Percentiles rank a stretch among this genome's conserved stretches.
Evolutionary conservation across 2,797 vertebrate genomes (phyloP).

Genomic region (Zenarchopterus dispar): DNA sequence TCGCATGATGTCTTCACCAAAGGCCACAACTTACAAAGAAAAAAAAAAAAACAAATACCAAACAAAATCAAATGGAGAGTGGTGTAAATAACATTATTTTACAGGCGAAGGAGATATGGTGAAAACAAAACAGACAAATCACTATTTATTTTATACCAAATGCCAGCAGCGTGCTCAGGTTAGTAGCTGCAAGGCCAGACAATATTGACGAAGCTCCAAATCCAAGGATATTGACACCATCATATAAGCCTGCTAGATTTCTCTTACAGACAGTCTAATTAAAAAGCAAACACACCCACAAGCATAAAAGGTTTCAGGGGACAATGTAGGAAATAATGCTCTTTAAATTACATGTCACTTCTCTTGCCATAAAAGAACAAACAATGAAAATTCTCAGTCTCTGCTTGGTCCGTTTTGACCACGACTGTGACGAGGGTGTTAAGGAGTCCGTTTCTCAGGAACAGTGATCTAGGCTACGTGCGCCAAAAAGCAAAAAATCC

Average conservation of each 20-base stretch:
- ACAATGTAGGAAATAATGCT: conserved; percentile 83
- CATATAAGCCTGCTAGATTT: conserved; percentile 78
- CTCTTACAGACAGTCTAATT: conserved; percentile 84
- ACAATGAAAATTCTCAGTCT: conserved; percentile 64
- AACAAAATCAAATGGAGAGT: conserved; percentile 79
- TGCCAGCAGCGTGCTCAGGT: conserved; percentile 84
- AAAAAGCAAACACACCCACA: conserved; percentile 85
- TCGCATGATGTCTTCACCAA: conserved; percentile 48
- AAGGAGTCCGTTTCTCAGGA: conserved; percentile 76
- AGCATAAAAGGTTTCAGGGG: conserved; percentile 83
- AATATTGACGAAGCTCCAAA: conserved; percentile 85
- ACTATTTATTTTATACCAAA: conserved; percentile 87
- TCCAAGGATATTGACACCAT: conserved; percentile 84
- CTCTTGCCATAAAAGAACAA: conserved; percentile 73
- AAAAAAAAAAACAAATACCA: conserved; percentile 78
- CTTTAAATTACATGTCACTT: conserved; percentile 83
- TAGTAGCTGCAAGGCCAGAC: conserved; percentile 78
- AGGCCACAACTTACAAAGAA: conserved; percentile 61
- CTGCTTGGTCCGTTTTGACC: conserved; percentile 61
- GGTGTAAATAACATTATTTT: conserved; percentile 84
- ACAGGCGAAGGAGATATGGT: conserved; percentile 69
- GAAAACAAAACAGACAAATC: conserved; percentile 87
- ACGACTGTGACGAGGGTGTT: conserved; percentile 49
- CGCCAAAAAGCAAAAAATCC: conserved; percentile 73
- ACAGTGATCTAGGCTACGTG: conserved; percentile 73